phyloP scores from a whole-genome alignment of 2,888 invertebrate species.

The Ecdyonurus torrentis region DNA sequence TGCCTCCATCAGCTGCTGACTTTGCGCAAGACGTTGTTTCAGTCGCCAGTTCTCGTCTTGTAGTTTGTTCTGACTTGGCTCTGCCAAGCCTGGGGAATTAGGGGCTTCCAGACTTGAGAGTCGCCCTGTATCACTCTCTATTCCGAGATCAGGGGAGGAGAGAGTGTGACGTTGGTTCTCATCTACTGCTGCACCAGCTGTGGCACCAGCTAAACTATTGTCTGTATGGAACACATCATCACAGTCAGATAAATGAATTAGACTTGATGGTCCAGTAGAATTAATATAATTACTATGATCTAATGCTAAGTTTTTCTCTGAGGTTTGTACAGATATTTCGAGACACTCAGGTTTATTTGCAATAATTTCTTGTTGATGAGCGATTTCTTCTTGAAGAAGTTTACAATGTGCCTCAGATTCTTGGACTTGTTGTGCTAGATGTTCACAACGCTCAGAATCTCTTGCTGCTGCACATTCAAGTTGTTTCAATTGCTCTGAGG shows the following conservation, averaged over 20 bases:
- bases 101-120: constrained; percentile 44
- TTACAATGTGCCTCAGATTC: neutral
- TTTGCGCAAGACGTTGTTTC: constrained; percentile 49
- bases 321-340: neutral
- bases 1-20: constrained; percentile 29
- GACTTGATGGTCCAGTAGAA: neutral
- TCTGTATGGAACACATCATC: neutral
- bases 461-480: constrained; percentile 11
- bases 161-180: constrained; percentile 5
- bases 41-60: constrained; percentile 51
- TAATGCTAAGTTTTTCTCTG: neutral
- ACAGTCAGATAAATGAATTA: neutral
- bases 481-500: constrained; percentile 5
- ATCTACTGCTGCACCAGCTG: neutral
- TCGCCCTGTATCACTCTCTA: constrained; percentile 61
- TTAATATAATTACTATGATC: neutral
- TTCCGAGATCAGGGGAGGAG: constrained; percentile 75
- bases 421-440: neutral
- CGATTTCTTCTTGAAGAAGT: neutral
- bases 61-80: constrained; percentile 22
- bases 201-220: neutral
- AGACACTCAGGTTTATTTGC: neutral
- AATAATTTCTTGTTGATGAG: neutral
- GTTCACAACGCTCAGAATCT: constrained; percentile 9
- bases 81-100: constrained; percentile 29